Conservation (phyloP, 1,140 invertebrate species). For the Piezodorus guildinii region DNA sequence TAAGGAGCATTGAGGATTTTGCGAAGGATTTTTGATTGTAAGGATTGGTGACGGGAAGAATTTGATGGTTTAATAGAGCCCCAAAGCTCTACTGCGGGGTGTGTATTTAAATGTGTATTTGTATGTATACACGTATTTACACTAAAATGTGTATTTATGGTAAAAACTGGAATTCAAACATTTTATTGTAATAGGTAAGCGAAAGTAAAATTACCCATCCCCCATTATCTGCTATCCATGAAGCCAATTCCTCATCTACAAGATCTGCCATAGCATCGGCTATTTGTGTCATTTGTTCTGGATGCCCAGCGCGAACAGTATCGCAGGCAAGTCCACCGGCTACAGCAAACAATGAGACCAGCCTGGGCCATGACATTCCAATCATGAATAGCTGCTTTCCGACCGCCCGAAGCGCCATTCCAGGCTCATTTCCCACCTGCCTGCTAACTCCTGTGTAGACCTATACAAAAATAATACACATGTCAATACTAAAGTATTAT, state of each 20-base stretch:
- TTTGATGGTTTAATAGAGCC: too few relatives aligned
- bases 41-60: too few relatives aligned
- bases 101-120: too few relatives aligned
- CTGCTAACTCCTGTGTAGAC: constrained; percentile 29
- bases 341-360: constrained; percentile 53
- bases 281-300: constrained; percentile 49
- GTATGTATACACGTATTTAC: too few relatives aligned
- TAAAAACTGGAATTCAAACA: too few relatives aligned
- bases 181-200: too few relatives aligned
- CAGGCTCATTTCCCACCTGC: constrained; percentile 41
- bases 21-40: too few relatives aligned
- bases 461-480: constrained; percentile 11
- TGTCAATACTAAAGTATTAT: too few relatives aligned
- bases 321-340: constrained; percentile 55
- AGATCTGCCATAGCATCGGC: constrained; percentile 47
- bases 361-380: constrained; percentile 28
- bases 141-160: too few relatives aligned
- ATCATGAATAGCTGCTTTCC: constrained; percentile 30
- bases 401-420: constrained; percentile 42
- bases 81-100: too few relatives aligned
- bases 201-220: constrained; percentile 47
- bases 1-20: too few relatives aligned
- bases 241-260: constrained; percentile 50
- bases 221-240: constrained; percentile 56
- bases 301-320: constrained; percentile 51